A percentile compares a stretch with the other conserved stretches of the same genome.
Conservation (phyloP, 2,888 invertebrate species). For the Cephus runcator region DNA sequence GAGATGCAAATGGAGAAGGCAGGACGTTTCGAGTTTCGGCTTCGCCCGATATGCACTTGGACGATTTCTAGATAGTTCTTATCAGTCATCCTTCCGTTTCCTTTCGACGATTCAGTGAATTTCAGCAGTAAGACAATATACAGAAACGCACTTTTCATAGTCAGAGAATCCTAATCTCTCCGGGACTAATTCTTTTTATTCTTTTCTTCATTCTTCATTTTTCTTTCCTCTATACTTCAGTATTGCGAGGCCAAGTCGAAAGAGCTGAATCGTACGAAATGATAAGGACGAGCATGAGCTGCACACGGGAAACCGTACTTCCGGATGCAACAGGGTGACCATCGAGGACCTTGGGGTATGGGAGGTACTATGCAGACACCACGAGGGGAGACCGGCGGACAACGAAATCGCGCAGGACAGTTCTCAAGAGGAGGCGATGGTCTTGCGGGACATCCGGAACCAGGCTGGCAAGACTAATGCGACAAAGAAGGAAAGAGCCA, state of each 20-base stretch:
- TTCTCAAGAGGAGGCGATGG: constrained; percentile 26
- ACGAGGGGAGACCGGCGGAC: constrained; percentile 37
- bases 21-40: constrained; percentile 50
- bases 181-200: not conserved
- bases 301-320: constrained; percentile 46
- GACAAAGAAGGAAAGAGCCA: not conserved
- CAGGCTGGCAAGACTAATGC: constrained; percentile 33
- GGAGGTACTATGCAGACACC: constrained; percentile 42
- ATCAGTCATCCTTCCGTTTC: constrained; percentile 45
- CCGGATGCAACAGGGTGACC: constrained; percentile 50
- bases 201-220: not conserved
- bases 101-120: constrained; percentile 16
- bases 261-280: constrained; percentile 30
- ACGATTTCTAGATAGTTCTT: constrained; percentile 43
- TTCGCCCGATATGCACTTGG: constrained; percentile 37
- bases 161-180: not conserved
- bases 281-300: constrained; percentile 37
- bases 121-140: not conserved
- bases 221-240: constrained; percentile 15
- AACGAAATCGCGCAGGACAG: constrained; percentile 28
- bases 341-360: constrained; percentile 39
- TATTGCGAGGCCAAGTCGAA: constrained; percentile 43
- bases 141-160: not conserved
- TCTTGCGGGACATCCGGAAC: constrained; percentile 34
- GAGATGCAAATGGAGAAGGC: constrained; percentile 31